These are phyloP conservation scores for Sarcophaga peregrina DNA, from an alignment of 1,140 invertebrate species.

Conservation along the genomic window DNA sequence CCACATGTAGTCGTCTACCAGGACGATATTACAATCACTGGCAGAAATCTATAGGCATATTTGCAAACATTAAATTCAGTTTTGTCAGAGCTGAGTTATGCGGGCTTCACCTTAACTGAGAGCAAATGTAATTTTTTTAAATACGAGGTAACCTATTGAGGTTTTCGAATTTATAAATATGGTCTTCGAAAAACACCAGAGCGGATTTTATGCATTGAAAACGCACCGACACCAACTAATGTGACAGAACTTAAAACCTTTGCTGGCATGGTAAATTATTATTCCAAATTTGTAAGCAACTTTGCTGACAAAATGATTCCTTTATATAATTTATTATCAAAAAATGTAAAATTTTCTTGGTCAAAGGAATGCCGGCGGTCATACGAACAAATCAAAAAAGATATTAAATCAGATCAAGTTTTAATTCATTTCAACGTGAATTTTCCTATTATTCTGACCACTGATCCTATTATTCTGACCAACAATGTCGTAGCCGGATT, in stretches of 20 bases:
- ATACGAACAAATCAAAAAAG: conserved; percentile 38
- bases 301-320: conserved; percentile 53
- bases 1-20: conserved; percentile 49
- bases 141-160: conserved; percentile 53
- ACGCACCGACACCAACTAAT: conserved; percentile 49
- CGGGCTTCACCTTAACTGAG: conserved; percentile 51
- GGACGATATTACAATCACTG: conserved; percentile 64
- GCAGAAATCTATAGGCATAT: conserved; percentile 51
- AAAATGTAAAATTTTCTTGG: conserved; percentile 50
- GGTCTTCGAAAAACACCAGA: conserved; percentile 48
- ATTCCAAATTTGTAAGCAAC: conserved; percentile 60
- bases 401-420: conserved; percentile 42
- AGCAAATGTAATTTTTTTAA: conserved; percentile 57
- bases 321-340: conserved; percentile 57
- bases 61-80: conserved; percentile 35
- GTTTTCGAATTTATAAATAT: conserved; percentile 51
- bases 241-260: conserved; percentile 52
- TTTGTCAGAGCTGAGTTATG: conserved; percentile 24
- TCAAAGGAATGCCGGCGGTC: conserved; percentile 40
- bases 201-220: conserved; percentile 50
- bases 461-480: too few species aligned
- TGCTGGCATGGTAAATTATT: conserved; percentile 56
- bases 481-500: conserved; percentile 44
- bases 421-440: conserved; percentile 46
- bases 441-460: conserved; percentile 43